phyloP scores from a whole-genome alignment of 1,140 invertebrate genomes.

The Euwallacea similis region DNA sequence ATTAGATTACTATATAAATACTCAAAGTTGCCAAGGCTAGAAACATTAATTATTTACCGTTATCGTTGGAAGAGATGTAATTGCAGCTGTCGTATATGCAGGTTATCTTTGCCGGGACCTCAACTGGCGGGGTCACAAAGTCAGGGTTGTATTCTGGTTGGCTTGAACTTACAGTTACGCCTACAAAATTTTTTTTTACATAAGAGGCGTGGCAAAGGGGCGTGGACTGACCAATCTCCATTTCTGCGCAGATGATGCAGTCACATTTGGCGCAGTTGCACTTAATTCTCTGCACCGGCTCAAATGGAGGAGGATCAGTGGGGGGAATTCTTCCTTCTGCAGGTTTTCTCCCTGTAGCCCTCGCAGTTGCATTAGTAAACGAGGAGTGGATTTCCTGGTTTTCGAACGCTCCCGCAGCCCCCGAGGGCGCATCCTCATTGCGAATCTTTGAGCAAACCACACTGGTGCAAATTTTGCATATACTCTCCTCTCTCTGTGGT shows the following conservation, averaged over 20 bases:
- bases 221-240: not conserved
- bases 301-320: constrained; percentile 35
- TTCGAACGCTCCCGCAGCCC: not conserved
- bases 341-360: not conserved
- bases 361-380: not conserved
- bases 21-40: not conserved
- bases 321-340: not conserved
- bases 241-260: constrained; percentile 14
- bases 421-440: not conserved
- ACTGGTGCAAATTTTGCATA: constrained; percentile 15
- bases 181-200: not conserved
- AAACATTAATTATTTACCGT: constrained; percentile 5
- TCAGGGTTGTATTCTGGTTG: not conserved
- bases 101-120: constrained; percentile 24
- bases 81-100: constrained; percentile 22
- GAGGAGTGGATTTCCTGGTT: not conserved
- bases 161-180: not conserved
- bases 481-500: constrained; percentile 1
- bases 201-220: not conserved
- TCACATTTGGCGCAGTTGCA: constrained; percentile 31
- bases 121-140: constrained; percentile 27
- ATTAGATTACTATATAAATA: not conserved
- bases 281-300: constrained; percentile 14
- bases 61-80: constrained; percentile 20
- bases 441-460: constrained; percentile 12